Conservation (phyloP, 2,888 invertebrate species). For the Drosophila austrosaltans region DNA sequence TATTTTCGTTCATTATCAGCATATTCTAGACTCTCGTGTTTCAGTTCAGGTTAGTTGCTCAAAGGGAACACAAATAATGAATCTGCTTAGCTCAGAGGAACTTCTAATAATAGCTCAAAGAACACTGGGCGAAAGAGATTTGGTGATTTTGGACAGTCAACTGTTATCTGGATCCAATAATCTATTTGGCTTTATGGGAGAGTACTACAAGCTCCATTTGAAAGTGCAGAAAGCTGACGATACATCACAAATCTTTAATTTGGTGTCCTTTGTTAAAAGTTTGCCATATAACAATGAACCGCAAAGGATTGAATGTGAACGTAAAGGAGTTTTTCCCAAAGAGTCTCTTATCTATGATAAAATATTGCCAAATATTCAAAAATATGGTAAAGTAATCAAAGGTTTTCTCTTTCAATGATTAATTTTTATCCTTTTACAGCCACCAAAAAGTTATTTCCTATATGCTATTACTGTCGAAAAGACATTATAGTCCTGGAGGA, state of each 20-base stretch:
- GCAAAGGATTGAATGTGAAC: constrained; percentile 69
- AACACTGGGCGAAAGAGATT: constrained; percentile 48
- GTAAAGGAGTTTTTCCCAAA: constrained; percentile 76
- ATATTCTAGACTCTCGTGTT: not conserved
- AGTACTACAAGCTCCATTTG: constrained; percentile 75
- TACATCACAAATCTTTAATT: not conserved
- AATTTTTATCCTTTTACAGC: constrained; percentile 38
- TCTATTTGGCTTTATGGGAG: constrained; percentile 80
- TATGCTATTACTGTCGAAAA: constrained; percentile 66
- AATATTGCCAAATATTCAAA: constrained; percentile 75
- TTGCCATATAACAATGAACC: constrained; percentile 71
- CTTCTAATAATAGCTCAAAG: constrained; percentile 65
- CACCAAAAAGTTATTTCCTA: constrained; percentile 62
- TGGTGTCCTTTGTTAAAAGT: constrained; percentile 77
- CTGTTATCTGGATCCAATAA: constrained; percentile 64
- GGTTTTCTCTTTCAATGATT: not conserved
- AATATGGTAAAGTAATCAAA: constrained; percentile 61
- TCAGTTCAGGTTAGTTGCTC: not conserved
- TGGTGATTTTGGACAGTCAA: constrained; percentile 49
- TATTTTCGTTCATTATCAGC: not conserved
- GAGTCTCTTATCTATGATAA: constrained; percentile 69
- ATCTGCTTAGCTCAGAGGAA: constrained; percentile 62
- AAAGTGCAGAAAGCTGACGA: constrained; percentile 19
- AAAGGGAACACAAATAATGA: constrained; percentile 20
- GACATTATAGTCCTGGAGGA: constrained; percentile 79